Base-by-base conservation (phyloP, 2,113 vertebrate genomes). In the Cinclus mexicanus region DNA sequence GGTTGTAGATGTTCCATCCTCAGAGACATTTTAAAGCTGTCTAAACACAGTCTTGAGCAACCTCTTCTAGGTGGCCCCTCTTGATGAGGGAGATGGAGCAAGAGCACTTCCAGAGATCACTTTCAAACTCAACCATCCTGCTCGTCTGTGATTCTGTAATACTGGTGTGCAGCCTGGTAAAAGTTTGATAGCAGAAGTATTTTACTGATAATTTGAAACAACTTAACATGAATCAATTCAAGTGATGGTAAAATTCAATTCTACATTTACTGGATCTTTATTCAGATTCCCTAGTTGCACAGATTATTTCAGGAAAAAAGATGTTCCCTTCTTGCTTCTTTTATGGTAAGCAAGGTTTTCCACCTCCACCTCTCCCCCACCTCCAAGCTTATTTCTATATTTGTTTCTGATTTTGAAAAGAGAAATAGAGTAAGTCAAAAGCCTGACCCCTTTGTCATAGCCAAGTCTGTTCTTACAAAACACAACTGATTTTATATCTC, bases 331-430 rank as follows among this genome's bases (percentile, higher is more conserved):
- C 25, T 44, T 72, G 22, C 35, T 50, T 29, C 44, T 65, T 72
- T 37, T 81, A 72, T 37, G 57, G 18, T 24, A 50, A 44, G 12
- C 2, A 12, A 35, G 64, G 12, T 65, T 81, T 57, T 50, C 26
- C 5, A 60, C 3, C 21, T 60, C 44, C 5, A 67, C 9, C 2
- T 44, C 12, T 3, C 5, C 24, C 29, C 11, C 1, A 12, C 10
- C 3, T 3, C 9, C 50, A 42, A 65, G 18, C 37, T 89, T 37
- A 89, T 28, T 81, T 59, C 76, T 59, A 0, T 33, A 33, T 25
- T 59, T 67, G 2, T 28, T 89, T 59, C 33, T 39, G 15, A 26
- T 74, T 59, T 52, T 52, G 33, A 44, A 57, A 74, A 52, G 26
- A 74, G 31, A 65, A 74, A n/a, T 9, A 44, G 15, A 24, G 10